Evolutionary conservation across 2,113 vertebrate species (phyloP).

Genomic region (Cyanoramphus novaezelandiae): DNA sequence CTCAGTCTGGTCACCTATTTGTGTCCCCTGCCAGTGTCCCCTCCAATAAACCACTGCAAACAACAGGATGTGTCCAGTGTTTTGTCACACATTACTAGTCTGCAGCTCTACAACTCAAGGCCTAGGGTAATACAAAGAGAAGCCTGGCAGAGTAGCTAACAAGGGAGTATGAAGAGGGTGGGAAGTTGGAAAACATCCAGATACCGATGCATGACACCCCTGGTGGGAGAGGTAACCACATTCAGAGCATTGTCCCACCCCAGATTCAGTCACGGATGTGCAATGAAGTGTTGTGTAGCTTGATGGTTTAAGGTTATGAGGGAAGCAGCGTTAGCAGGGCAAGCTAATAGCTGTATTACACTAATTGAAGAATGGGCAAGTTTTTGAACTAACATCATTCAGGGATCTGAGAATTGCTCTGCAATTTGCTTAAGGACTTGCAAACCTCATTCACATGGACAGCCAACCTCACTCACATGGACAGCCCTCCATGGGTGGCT

Average conservation of each 20-base stretch:
- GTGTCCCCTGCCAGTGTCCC: neutral
- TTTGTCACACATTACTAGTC: neutral
- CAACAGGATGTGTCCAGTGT: rapidly evolving
- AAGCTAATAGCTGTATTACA: neutral
- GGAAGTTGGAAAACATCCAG: neutral
- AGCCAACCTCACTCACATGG: neutral
- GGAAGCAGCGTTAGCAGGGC: neutral
- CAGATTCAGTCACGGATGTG: neutral
- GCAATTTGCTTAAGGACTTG: neutral
- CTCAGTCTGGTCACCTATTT: neutral
- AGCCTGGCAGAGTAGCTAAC: neutral
- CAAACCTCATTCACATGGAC: neutral
- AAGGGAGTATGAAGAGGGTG: neutral
- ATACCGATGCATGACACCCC: rapidly evolving
- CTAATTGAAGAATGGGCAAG: neutral
- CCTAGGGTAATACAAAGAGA: neutral
- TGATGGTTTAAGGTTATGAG: neutral
- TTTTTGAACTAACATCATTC: neutral
- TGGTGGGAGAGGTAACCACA: neutral
- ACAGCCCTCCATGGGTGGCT: neutral
- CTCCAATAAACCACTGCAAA: neutral
- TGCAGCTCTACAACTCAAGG: neutral
- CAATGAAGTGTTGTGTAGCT: neutral
- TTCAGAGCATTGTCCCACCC: neutral
- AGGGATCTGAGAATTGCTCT: neutral